Conservation (phyloP, 2,113 vertebrate genomes). For the Ptychochromis oligacanthus region DNA sequence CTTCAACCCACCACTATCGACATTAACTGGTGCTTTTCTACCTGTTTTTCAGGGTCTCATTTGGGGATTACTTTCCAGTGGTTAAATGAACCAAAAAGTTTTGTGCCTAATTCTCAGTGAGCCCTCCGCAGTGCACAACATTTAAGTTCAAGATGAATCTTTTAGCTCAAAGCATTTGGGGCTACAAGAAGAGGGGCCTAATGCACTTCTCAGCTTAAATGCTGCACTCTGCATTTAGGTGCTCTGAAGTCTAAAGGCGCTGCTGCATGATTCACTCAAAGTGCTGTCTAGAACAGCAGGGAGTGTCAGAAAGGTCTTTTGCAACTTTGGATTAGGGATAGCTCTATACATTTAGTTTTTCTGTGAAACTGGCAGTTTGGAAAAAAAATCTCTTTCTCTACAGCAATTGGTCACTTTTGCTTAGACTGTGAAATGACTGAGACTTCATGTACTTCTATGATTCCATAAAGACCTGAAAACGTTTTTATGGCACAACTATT, state of each 20-base stretch:
- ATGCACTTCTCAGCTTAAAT: conserved; percentile 62
- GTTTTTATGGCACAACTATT: neutral
- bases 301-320: conserved; percentile 38
- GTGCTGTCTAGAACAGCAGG: conserved; percentile 40
- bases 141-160: conserved; percentile 55
- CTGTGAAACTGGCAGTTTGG: neutral
- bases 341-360: neutral
- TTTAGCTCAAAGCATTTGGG: conserved; percentile 53
- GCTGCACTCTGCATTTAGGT: conserved; percentile 55
- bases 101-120: conserved; percentile 42
- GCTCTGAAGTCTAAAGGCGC: conserved; percentile 33
- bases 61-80: conserved; percentile 35
- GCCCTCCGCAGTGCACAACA: conserved; percentile 29
- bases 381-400: neutral
- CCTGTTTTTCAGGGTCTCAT: conserved; percentile 17
- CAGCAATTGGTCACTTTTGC: neutral
- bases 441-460: neutral
- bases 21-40: conserved; percentile 23
- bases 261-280: conserved; percentile 59
- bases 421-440: neutral
- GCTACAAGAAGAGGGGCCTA: conserved; percentile 40
- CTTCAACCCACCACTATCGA: conserved; percentile 31
- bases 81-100: conserved; percentile 58
- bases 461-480: neutral
- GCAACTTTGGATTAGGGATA: neutral